Conservation (phyloP, 35 echinoderm and acorn worm genomes). For the Apostichopus parvimensis region DNA sequence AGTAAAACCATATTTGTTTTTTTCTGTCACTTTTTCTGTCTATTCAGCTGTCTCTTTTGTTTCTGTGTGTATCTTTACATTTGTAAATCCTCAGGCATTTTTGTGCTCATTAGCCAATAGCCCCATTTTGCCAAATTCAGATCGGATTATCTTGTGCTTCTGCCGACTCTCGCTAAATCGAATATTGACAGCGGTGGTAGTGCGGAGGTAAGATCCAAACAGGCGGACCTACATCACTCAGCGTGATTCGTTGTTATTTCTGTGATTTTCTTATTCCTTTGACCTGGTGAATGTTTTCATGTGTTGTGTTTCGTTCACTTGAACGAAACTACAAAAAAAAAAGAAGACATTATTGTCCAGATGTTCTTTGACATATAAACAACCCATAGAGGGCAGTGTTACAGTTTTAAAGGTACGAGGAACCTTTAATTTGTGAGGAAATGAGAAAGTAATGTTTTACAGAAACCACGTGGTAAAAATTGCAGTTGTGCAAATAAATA, state of each 20-base stretch:
- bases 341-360: not conserved
- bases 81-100: constrained; percentile 46
- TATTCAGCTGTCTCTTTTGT: not conserved
- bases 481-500: no score
- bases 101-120: constrained; percentile 43
- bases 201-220: constrained; percentile 7
- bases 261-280: not conserved
- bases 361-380: not conserved
- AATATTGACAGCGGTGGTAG: not conserved
- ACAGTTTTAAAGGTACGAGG: no score
- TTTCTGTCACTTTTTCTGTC: no score
- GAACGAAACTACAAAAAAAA: no score
- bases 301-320: not conserved
- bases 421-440: no score
- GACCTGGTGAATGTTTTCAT: not conserved
- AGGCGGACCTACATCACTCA: no score
- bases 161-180: constrained; percentile 40
- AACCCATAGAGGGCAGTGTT: no score
- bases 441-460: no score
- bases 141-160: constrained; percentile 27
- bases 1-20: no score
- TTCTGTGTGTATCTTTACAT: not conserved
- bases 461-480: no score
- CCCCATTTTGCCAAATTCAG: constrained; percentile 41
- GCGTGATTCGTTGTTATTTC: no score